Evolutionary conservation across 2,113 vertebrate genomes (phyloP).

Genomic region (Smithornis capensis): DNA sequence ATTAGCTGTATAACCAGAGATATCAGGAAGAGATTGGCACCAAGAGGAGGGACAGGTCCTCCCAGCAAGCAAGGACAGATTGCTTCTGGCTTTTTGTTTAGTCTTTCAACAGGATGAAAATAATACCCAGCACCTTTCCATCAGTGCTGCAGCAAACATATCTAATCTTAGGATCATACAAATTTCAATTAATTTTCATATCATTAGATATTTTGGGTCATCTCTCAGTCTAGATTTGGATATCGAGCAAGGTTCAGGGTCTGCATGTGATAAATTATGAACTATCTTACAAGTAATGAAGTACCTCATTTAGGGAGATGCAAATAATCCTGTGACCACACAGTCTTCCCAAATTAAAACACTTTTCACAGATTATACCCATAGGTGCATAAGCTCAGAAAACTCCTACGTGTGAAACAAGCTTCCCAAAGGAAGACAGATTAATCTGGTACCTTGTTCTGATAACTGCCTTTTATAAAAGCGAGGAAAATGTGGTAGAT

Average conservation of each 20-base stretch:
- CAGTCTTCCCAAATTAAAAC: background rate
- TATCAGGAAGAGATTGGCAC: background rate
- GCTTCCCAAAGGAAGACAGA: background rate
- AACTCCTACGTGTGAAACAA: background rate
- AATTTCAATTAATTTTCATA: background rate
- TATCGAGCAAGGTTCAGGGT: accelerated
- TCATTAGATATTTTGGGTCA: background rate
- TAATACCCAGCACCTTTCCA: background rate
- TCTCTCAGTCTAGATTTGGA: background rate
- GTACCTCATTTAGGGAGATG: background rate
- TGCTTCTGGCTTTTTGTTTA: background rate
- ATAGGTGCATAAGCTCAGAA: background rate
- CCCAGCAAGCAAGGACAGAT: background rate
- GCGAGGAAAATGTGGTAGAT: background rate
- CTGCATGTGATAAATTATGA: background rate
- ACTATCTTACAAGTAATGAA: background rate
- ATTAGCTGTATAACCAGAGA: background rate
- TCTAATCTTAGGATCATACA: background rate
- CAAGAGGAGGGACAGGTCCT: background rate
- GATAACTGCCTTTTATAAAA: conserved; percentile 1
- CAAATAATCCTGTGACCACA: background rate
- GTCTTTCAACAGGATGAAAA: background rate
- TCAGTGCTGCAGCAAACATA: background rate
- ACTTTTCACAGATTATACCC: background rate
- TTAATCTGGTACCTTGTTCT: background rate